Base-by-base conservation (phyloP, 1,140 invertebrate species). In the Drosophila mauritiana region DNA sequence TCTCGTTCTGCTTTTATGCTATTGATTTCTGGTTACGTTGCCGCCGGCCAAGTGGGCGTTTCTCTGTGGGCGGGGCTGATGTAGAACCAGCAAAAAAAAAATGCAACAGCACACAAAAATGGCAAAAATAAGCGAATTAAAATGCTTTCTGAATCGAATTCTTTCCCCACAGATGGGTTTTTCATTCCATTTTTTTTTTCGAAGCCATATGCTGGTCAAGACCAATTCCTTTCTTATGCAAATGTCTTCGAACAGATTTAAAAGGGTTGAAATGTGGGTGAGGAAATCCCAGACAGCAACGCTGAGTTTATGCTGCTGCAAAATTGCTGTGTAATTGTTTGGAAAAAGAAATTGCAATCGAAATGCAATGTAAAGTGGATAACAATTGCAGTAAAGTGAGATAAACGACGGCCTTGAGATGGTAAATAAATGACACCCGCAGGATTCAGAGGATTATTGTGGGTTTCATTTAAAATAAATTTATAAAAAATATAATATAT, bases 1-100 rank as follows among this genome's bases (percentile, higher is more conserved):
- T 86, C 83, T 88, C 73, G 83, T 86, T 73, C 65, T 77, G 73
- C 80, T 76, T 77, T 88, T 86, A 86, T 86, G 83, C 83, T 86
- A 86, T 86, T 83, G 83, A 86, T 86, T 86, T 83, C 84, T 86
- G 65, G 63, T 88, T 80, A 84, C 77, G 78, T 77, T 57, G 58
- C 62, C 53, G 37, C 59, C 20, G 43, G 37, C 36, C 37, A 34
- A 37, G 31, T 34, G 39, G 59, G 31, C 22, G 34, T 31, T 57
- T 4, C 39, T 27, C 34, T 5, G 25, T 42, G 45, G 48, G 27
- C 15, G 40, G 34, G n/a, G 22, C 40, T 49, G 63, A 42, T 42
- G 40, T 13, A 20, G n/a, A 8, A 43, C 22, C 34, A 40, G 27
- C 31, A 15, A 37, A 54, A 67, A 43, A 11, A 67, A 27, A 36